Evolutionary conservation across 2,888 invertebrate genomes (phyloP).

Genomic region (Rhodophaea formosa): DNA sequence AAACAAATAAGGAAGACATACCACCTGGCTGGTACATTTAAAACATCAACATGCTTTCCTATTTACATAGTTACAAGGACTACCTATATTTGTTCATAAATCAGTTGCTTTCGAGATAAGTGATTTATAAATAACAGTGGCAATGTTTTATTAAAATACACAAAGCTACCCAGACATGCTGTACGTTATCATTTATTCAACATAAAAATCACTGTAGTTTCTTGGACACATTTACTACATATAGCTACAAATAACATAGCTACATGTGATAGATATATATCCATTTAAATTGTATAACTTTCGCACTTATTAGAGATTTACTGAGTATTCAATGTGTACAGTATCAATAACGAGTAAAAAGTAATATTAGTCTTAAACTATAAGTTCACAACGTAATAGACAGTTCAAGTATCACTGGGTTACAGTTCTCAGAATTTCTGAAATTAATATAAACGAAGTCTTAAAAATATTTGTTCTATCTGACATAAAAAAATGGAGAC

Average conservation of each 20-base stretch:
- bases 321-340: too few relatives aligned
- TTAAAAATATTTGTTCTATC: background rate
- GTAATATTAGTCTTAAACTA: background rate
- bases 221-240: too few relatives aligned
- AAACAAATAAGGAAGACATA: slow-evolving; percentile 78
- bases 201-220: too few relatives aligned
- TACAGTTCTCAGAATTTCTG: background rate
- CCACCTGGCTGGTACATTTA: slow-evolving; percentile 54
- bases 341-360: too few relatives aligned
- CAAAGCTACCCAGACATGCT: background rate
- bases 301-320: too few relatives aligned
- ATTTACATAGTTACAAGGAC: slow-evolving; percentile 65
- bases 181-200: too few relatives aligned
- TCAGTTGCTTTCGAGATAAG: background rate
- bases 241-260: too few relatives aligned
- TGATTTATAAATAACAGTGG: background rate
- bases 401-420: background rate
- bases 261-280: too few relatives aligned
- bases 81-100: slow-evolving; percentile 21
- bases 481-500: background rate
- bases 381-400: background rate
- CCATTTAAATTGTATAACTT: too few relatives aligned
- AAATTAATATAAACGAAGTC: background rate
- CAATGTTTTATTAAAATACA: background rate
- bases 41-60: slow-evolving; percentile 63